Evolutionary conservation across 2,888 invertebrate genomes (phyloP), one percentile per base, ranked within the genome.

Genomic region (Anthophora plumipes): DNA sequence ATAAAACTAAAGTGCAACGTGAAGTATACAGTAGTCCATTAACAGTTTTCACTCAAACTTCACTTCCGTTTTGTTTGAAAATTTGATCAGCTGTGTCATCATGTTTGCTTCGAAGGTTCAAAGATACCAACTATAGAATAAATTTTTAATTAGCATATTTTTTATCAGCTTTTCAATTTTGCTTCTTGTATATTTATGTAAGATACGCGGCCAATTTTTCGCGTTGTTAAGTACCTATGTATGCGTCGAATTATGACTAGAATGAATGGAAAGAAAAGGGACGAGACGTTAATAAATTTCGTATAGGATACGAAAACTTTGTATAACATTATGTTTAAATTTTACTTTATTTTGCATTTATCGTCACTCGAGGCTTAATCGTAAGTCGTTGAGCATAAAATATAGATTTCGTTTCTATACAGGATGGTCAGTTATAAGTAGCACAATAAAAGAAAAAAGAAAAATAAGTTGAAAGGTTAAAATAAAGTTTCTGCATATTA

Each of bases 71-170:
- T 8, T 14, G 22, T 52, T 12, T 43, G 17, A 60, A 70, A 74
- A 74, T 52, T 59, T 48, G 17, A 41, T 20, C 12, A 57, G 11
- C 8, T 43, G 11, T 17, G 43, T 61, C 60, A 46, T 12, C 54
- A 46, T 54, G 22, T 55, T 67, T 31, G 22, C 54, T 67, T 72
- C 43, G 8, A 72, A 55, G 54, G 52, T 66, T 22, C n/a, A 54
- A 67, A 31, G 22, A 12, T 37, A 72, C n/a, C 31, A 37, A 22
- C 9, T 9, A 41, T 50, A 25, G 17, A 61, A 50, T 61, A 41
- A 41, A 52, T 61, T 41, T 41, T 50, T 70, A 55, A 37, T 69
- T 17, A 20, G 5, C 12, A n/a, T 37, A 8, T n/a, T 39, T 52
- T 12, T 43, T 8, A 66, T 54, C 43, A 50, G 52, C 31, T 71